These are phyloP conservation scores for Ianthella basta DNA, from an alignment of 37 sponge, comb jelly and placozoan species.

Conservation along the genomic window DNA sequence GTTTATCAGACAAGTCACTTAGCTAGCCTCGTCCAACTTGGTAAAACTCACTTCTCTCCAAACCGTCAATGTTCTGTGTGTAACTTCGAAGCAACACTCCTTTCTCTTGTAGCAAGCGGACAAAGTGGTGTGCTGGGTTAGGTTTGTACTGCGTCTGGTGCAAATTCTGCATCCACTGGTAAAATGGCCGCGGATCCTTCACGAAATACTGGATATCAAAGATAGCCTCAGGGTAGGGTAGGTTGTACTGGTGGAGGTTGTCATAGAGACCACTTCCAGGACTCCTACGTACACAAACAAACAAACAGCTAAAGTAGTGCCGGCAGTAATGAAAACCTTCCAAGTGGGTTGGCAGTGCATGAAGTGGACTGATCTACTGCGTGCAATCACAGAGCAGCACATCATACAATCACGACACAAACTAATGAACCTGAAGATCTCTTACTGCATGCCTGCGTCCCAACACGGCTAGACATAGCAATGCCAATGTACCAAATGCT, in stretches of 20 bases:
- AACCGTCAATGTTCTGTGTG: conserved; percentile 92
- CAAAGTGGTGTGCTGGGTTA: conserved; percentile 77
- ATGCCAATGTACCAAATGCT: too few relatives aligned
- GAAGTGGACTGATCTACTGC: not conserved
- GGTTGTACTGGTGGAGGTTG: conserved; percentile 88
- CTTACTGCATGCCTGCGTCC: too few relatives aligned
- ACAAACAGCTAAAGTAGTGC: not conserved
- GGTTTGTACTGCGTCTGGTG: conserved; percentile 81
- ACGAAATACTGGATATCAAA: conserved; percentile 86
- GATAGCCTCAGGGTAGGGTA: conserved; percentile 81
- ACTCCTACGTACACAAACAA: conserved; percentile 46
- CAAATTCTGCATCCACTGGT: conserved; percentile 76
- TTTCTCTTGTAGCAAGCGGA: conserved; percentile 85
- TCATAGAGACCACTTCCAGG: conserved; percentile 92
- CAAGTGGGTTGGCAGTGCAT: not conserved
- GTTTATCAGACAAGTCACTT: too few relatives aligned
- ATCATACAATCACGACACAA: too few relatives aligned
- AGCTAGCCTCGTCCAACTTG: too few relatives aligned
- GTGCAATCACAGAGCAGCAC: not conserved
- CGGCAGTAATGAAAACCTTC: not conserved
- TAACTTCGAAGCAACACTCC: conserved; percentile 82
- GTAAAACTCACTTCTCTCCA: conserved; percentile 87
- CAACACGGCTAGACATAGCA: too few relatives aligned
- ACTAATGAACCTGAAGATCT: too few relatives aligned
- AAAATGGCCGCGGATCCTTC: conserved; percentile 83